Base-by-base conservation (phyloP, 1,140 invertebrate species). In the Eupristina koningsbergeri region DNA sequence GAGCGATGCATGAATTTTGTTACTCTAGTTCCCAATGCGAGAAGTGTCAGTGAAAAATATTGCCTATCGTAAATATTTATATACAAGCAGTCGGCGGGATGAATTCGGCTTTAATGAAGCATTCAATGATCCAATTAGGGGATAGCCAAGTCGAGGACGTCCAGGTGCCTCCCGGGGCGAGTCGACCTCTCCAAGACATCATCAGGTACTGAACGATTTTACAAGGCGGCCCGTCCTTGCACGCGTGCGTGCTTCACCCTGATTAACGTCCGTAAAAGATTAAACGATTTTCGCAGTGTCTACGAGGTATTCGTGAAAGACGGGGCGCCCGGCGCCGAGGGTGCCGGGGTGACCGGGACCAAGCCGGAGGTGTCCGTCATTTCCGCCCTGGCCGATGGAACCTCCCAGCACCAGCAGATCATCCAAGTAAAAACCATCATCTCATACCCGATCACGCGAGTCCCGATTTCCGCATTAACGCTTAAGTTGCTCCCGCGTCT, bases 221-320 rank as follows among this genome's bases (percentile, higher is more conserved):
- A 39, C 34, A 82, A 39, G 50, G 73, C 74, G 19, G 34, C 34
- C 3, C 6, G 0, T 53, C 3, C 31, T 15, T 29, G 45, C 36
- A 31, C 22, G 29, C 39, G 36, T n/a, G 31, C 34, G 67, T 41
- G 64, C 73, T 73, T 3, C 29, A 71, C 61, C 53, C 36, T 78
- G 50, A 85, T 79, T 77, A 78, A 63, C 63, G 53, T 84, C 71
- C 58, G 47, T 67, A 80, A 76, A 84, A 80, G 71, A 84, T 84
- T 75, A 31, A 81, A 67, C 78, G 78, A 75, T 80, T 84, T 80
- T 76, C 78, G 71, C 67, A 91, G 90, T 61, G 88, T 91, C 80
- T 91, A 91, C 79, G 89, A 91, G 83, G 89, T 91, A 39, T 91
- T 89, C 67, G 88, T 91, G 31, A 91, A 91, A 82, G 89, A 90